Percentiles rank a stretch among this genome's conserved stretches.
These are phyloP conservation scores for Cryptotermes secundus DNA, from an alignment of 1,140 invertebrate genomes.

Conservation along the genomic window DNA sequence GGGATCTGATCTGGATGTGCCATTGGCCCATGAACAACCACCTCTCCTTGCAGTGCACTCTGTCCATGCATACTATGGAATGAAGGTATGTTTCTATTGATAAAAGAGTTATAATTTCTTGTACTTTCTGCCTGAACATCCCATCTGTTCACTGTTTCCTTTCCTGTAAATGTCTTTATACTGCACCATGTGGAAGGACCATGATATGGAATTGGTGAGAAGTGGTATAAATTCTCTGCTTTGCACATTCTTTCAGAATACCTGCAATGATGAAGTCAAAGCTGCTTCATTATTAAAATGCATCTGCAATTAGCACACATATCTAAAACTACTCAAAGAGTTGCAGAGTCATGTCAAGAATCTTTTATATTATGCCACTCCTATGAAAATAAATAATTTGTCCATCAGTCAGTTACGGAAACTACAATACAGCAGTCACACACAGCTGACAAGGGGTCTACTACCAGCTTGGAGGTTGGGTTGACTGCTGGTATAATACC, in stretches of 20 bases:
- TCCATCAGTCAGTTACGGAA: no score
- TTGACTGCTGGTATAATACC: no score
- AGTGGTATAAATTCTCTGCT: constrained; percentile 3
- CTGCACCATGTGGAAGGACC: neutral
- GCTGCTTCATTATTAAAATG: no score
- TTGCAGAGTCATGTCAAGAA: no score
- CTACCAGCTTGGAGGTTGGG: no score
- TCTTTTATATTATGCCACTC: no score
- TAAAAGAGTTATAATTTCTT: neutral
- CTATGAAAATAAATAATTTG: no score
- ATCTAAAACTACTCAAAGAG: no score
- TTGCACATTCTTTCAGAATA: neutral
- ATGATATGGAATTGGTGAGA: neutral
- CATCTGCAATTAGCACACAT: no score
- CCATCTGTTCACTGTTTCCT: neutral
- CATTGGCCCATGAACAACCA: neutral
- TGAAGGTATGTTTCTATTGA: neutral
- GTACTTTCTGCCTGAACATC: neutral
- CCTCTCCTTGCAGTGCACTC: neutral
- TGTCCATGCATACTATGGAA: neutral
- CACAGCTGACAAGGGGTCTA: no score
- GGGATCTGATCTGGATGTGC: neutral
- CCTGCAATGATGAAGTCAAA: neutral
- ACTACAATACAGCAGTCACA: no score
- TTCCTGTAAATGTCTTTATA: neutral